These are phyloP conservation scores for Himalopsyche tibetana DNA, from an alignment of 2,888 invertebrate species.

Conservation along the genomic window DNA sequence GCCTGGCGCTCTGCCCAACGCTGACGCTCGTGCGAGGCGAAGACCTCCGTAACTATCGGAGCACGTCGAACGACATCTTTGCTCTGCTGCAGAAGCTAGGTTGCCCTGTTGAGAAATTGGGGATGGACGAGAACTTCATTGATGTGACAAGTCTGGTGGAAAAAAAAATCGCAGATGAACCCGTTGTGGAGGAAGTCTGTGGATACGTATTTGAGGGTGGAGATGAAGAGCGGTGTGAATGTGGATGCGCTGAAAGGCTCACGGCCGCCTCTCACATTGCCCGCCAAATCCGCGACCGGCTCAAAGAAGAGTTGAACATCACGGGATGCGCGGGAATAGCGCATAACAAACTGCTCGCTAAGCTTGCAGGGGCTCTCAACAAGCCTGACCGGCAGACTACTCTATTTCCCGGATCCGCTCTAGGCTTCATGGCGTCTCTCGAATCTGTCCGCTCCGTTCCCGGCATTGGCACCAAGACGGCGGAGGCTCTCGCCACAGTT, in stretches of 20 bases:
- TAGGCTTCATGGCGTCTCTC: conserved; percentile 81
- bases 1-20: conserved; percentile 83
- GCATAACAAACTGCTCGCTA: conserved; percentile 90
- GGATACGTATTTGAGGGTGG: conserved; percentile 66
- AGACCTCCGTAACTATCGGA: conserved; percentile 87
- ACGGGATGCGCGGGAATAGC: conserved; percentile 90
- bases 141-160: conserved; percentile 85
- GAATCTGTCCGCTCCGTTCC: conserved; percentile 81
- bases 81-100: conserved; percentile 84
- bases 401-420: conserved; percentile 83
- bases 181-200: conserved; percentile 83
- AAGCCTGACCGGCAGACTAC: conserved; percentile 91
- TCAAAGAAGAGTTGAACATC: conserved; percentile 82
- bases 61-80: conserved; percentile 86
- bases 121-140: conserved; percentile 90
- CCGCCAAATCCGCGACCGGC: conserved; percentile 83
- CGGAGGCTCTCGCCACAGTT: conserved; percentile 75
- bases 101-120: conserved; percentile 86
- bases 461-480: conserved; percentile 86
- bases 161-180: conserved; percentile 72
- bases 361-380: conserved; percentile 83
- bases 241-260: conserved; percentile 85
- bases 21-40: conserved; percentile 88
- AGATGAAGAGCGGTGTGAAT: conserved; percentile 77
- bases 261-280: conserved; percentile 85